These are phyloP conservation scores for Quadroppia sp. DNA, from an alignment of 2,888 invertebrate species.

Conservation along the genomic window DNA sequence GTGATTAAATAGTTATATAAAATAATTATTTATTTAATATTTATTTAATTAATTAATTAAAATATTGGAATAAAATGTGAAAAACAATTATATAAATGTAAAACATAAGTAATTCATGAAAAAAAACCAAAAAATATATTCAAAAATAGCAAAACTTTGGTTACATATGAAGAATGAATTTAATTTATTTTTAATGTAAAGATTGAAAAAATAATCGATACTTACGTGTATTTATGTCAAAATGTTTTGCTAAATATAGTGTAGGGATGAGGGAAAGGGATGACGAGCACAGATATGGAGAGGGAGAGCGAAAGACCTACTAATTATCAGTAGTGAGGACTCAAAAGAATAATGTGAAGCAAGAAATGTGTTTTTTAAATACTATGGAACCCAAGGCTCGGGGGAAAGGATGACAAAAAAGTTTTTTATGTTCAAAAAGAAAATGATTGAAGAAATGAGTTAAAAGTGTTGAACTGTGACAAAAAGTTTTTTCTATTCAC, in stretches of 20 bases:
- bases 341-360: constrained; percentile 19
- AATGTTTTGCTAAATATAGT: constrained; percentile 22
- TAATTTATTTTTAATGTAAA: constrained; percentile 34
- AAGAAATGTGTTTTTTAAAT: constrained; percentile 37
- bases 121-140: no score
- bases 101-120: no score
- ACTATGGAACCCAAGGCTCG: constrained; percentile 32
- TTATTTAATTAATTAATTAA: no score
- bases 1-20: no score
- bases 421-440: neutral
- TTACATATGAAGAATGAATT: constrained; percentile 1
- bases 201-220: constrained; percentile 32
- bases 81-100: no score
- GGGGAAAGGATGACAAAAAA: constrained; percentile 8
- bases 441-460: constrained; percentile 4
- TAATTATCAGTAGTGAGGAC: constrained; percentile 22
- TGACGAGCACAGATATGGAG: neutral
- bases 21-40: no score
- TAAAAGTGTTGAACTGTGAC: constrained; percentile 37
- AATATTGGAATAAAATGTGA: no score
- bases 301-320: neutral
- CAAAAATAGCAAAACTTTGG: neutral
- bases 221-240: constrained; percentile 21
- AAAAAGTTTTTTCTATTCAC: constrained; percentile 9
- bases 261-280: neutral